phyloP scores from a whole-genome alignment of 2,113 vertebrate genomes.

The Neomonachus schauinslandi region DNA sequence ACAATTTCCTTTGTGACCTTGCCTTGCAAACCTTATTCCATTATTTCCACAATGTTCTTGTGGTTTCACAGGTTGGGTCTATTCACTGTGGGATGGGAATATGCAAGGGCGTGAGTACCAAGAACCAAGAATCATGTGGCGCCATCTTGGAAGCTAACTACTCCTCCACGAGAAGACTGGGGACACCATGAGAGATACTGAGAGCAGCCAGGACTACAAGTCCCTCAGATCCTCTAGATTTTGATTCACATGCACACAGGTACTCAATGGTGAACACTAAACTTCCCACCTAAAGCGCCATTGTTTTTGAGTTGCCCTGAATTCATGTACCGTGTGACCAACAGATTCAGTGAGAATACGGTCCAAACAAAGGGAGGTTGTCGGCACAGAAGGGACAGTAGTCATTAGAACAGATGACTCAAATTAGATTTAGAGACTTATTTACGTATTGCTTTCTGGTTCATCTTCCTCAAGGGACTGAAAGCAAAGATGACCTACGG shows the following conservation, averaged over 20 bases:
- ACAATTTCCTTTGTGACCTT: neutral
- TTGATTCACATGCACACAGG: rapidly evolving
- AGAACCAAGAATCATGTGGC: neutral
- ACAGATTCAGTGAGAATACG: too few relatives aligned
- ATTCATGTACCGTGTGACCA: neutral
- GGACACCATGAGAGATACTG: neutral
- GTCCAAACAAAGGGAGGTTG: rapidly evolving
- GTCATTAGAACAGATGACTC: neutral
- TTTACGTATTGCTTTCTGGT: neutral
- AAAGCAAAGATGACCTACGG: neutral
- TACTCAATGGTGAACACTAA: neutral
- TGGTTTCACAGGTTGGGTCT: too few relatives aligned
- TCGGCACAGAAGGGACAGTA: neutral
- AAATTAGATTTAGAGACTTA: neutral
- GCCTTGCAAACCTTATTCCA: neutral
- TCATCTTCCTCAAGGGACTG: neutral
- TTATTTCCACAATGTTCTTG: neutral
- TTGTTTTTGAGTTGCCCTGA: neutral
- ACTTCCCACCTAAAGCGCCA: neutral
- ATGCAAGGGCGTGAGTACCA: neutral
- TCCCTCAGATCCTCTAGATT: too few relatives aligned
- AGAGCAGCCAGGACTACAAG: neutral
- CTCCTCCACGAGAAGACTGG: neutral
- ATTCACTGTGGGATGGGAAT: neutral
- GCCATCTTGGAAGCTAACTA: neutral